Percentiles rank a stretch among this genome's conserved stretches.
Evolutionary conservation across 2,113 vertebrate species (phyloP).

Genomic region (Vulpes ferrilata): DNA sequence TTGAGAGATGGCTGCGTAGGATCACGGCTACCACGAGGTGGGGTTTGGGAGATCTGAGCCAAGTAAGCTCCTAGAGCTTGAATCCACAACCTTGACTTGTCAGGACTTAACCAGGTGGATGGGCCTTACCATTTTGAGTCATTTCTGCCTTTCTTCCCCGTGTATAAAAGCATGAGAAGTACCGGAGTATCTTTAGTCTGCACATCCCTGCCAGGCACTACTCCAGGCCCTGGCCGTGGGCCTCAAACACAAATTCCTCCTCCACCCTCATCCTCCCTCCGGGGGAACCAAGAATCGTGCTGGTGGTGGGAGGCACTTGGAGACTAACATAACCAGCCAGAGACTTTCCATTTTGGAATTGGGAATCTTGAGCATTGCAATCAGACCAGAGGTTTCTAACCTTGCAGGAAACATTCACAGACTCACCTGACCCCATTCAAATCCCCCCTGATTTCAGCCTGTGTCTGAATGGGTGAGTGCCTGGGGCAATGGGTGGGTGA

Average conservation of each 20-base stretch:
- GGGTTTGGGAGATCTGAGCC: not conserved
- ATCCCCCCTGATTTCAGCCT: not conserved
- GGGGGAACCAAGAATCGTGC: not conserved
- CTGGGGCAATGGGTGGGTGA: not conserved
- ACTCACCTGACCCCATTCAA: not conserved
- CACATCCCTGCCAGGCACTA: not conserved
- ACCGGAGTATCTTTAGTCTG: not conserved
- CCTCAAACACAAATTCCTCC: not conserved
- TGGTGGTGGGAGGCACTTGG: not conserved
- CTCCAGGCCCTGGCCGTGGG: not conserved
- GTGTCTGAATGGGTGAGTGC: too few species aligned
- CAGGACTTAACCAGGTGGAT: not conserved
- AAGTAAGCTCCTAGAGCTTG: not conserved
- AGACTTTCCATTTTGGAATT: slow-evolving; percentile 13
- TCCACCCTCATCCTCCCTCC: not conserved
- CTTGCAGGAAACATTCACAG: not conserved
- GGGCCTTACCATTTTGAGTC: not conserved
- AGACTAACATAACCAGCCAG: not conserved
- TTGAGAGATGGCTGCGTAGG: not conserved
- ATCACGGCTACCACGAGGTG: not conserved
- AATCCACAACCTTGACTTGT: not conserved
- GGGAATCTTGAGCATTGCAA: not conserved
- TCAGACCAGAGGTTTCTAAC: not conserved
- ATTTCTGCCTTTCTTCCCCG: not conserved
- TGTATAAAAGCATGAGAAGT: not conserved